Base-by-base conservation (phyloP, 2,797 vertebrate genomes). In the Hippoglossus hippoglossus region DNA sequence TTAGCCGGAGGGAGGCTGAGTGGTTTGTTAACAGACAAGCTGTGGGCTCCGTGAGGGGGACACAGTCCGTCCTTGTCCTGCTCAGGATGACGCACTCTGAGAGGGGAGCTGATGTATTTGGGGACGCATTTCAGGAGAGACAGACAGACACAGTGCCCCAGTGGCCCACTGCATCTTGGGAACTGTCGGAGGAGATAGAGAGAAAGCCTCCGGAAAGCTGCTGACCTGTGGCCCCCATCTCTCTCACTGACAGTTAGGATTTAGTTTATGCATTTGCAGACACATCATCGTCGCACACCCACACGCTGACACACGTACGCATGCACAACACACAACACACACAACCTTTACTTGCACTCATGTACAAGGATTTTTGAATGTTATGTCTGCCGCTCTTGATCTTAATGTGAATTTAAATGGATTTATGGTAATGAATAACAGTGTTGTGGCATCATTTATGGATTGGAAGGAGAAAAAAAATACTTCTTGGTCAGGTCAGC, bases 141-240 rank as follows among this genome's bases (percentile, higher is more conserved):
- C 65, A 71, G 79, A 85, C 41, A 59, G 71, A 76, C 68, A 25
- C 62, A 36, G 53, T 82, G 85, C 78, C 87, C 77, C 6, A 53
- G 67, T 85, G 82, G 78, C 82, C 88, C 83, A 54, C 59, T 88
- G 80, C 89, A 86, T 90, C 89, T 86, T 83, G 83, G 84, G 78
- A 92, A 84, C 87, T 91, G 90, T 92, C 90, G 89, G 72, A 81
- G 72, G 81, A 92, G 84, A 89, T 90, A 78, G 83, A 89, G 74
- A 87, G 80, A 77, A 89, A 82, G 59, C 62, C 74, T 83, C 69
- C 55, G 21, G 81, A 87, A 87, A 87, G 74, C 86, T 80, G 80
- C 64, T 18, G 71, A 91, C 88, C 86, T 86, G 18, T 81, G 86
- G 85, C 84, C 88, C 71, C 74, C 77, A 80, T 90, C 82, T 81